phyloP scores from a whole-genome alignment of 2,797 vertebrate genomes.

The Varecia variegata region DNA sequence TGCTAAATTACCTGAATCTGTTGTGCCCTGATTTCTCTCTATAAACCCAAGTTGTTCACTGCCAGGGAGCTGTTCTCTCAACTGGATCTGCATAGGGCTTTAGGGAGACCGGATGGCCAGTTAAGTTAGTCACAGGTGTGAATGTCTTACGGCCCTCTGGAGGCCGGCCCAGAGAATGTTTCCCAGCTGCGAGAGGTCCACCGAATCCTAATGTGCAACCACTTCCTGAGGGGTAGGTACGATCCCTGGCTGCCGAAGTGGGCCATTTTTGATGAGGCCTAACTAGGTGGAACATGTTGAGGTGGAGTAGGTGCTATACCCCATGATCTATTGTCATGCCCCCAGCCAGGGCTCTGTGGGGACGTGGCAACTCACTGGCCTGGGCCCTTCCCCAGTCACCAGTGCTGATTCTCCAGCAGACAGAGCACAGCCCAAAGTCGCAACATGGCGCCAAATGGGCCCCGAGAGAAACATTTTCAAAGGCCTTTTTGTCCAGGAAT shows the following conservation, averaged over 20 bases:
- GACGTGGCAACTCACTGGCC: not conserved
- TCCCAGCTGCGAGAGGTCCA: not conserved
- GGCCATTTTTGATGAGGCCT: slow-evolving; percentile 39
- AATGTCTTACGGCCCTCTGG: slow-evolving; percentile 53
- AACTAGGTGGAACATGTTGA: not conserved
- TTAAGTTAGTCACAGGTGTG: slow-evolving; percentile 56
- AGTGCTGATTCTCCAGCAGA: not conserved
- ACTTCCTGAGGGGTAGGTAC: slow-evolving; percentile 19
- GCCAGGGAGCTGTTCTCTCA: slow-evolving; percentile 41
- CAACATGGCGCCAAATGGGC: slow-evolving; percentile 32
- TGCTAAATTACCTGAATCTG: slow-evolving; percentile 48
- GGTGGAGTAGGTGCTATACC: not conserved
- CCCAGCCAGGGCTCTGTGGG: not conserved
- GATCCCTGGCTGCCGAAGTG: not conserved
- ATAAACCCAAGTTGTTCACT: slow-evolving; percentile 32
- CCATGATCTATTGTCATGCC: not conserved
- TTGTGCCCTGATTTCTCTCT: slow-evolving; percentile 38
- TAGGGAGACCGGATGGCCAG: not conserved
- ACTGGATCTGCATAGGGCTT: not conserved
- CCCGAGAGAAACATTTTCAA: slow-evolving; percentile 38
- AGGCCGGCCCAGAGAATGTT: not conserved
- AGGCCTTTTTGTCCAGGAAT: slow-evolving; percentile 59
- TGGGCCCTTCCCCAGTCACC: not conserved
- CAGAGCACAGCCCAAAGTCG: not conserved
- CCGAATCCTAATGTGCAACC: not conserved